A percentile compares a stretch with the other conserved stretches of the same genome.
Evolutionary conservation across 2,797 vertebrate species (phyloP).

Genomic region (Etheostoma perlongum): DNA sequence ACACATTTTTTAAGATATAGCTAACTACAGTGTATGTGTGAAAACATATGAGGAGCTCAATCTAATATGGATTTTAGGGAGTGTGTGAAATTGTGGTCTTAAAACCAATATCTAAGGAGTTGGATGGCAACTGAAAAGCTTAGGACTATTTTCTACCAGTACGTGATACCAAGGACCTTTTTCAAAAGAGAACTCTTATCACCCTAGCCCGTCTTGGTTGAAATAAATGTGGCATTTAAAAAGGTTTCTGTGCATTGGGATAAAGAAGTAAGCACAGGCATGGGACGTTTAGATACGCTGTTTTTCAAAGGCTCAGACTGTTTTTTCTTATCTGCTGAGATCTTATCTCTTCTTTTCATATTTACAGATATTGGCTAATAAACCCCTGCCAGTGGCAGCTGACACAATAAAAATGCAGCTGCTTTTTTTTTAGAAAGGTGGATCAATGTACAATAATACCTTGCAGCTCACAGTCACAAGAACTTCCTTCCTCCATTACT

Average conservation of each 20-base stretch:
- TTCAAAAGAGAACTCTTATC: slow-evolving; percentile 9
- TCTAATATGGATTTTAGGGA: background rate
- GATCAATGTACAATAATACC: background rate
- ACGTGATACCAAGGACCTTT: background rate
- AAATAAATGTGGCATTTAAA: slow-evolving; percentile 21
- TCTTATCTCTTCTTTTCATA: slow-evolving; percentile 40
- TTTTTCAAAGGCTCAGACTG: slow-evolving; percentile 21
- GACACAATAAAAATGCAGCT: background rate
- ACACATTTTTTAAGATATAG: background rate
- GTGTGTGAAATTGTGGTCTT: background rate
- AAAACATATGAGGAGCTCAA: background rate
- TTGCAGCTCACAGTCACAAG: background rate
- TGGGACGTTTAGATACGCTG: slow-evolving; percentile 20
- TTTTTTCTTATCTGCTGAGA: slow-evolving; percentile 13
- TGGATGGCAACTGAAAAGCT: slow-evolving; percentile 3
- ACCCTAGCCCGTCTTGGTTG: background rate
- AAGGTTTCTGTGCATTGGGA: slow-evolving; percentile 10
- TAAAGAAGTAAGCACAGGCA: slow-evolving; percentile 14
- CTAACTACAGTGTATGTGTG: background rate
- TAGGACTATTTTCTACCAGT: background rate
- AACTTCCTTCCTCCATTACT: background rate
- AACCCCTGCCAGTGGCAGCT: slow-evolving; percentile 10
- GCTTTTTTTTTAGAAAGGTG: slow-evolving; percentile 3
- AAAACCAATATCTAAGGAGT: background rate
- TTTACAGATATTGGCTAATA: slow-evolving; percentile 36